Base-by-base conservation (phyloP, 2,113 vertebrate genomes). In the Planiliza haematocheilus region DNA sequence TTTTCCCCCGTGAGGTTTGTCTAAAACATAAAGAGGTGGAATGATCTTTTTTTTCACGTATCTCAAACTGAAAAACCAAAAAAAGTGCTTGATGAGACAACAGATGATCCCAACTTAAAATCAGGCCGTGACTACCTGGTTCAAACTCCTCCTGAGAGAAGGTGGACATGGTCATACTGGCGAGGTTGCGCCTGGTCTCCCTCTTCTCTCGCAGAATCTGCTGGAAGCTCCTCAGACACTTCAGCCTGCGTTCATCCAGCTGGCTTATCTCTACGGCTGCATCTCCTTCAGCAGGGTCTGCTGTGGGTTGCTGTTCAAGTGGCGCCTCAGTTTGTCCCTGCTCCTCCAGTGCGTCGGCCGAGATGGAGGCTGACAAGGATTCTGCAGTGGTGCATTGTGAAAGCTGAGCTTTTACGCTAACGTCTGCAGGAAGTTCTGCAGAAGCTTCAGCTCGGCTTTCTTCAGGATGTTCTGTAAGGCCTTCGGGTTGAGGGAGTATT, bases 181-280 rank as follows among this genome's bases (percentile, higher is more conserved):
- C 79, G 37, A 97, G 95, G 70, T 90, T 95, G 82, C 95, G 95
- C 39, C 94, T 95, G 83, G 89, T 95, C 80, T 97, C 95, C 39
- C 95, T 95, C 87, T 97, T 99, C 85, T 98, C 95, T 75, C 84
- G 92, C 68, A 99, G 91, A 59, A 98, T 95, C 58, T 95, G 95
- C 91, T 98, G 97, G 91, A 99, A 98, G 88, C 93, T 97, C 88
- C 91, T 95, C 87, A 96, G 92, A 90, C 96, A 96, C 59, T 95
- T 97, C 30, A 98, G 91, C 79, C 94, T 95, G 65, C 95, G 93
- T 21, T 94, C 95, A 77, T 97, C 96, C 74, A 86, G 65, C 66
- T 88, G 85, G 55, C 63, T 91, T 2, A 90, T 24, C 10, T 91
- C 85, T 8, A 20, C 7, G 0, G 50, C 62, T 21, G 39, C 49